phyloP scores from a whole-genome alignment of 2,888 invertebrate species.

The Ormyrus rosae region DNA sequence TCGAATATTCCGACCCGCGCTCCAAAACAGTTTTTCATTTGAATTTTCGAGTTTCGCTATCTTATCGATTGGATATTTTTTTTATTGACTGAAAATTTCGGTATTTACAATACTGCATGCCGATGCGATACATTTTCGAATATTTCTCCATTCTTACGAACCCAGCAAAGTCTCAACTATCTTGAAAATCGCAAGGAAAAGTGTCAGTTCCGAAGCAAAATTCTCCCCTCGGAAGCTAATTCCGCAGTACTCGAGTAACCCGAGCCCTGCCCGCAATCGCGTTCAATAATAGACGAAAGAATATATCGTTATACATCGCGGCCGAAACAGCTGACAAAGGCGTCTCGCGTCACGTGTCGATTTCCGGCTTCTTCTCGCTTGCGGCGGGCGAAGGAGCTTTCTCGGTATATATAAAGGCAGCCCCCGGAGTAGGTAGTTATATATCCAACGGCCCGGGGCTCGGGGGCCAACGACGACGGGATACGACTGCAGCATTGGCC shows the following conservation, averaged over 20 bases:
- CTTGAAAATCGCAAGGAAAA: neutral
- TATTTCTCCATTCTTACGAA: neutral
- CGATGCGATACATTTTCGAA: neutral
- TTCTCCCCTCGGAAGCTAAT: neutral
- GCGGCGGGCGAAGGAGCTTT: constrained; percentile 11
- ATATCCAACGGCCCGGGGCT: too few relatives aligned
- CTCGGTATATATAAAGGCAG: neutral
- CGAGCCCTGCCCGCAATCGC: neutral
- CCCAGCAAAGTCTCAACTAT: neutral
- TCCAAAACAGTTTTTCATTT: neutral
- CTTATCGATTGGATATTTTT: too few relatives aligned
- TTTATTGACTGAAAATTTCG: too few relatives aligned
- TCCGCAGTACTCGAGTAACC: too few relatives aligned
- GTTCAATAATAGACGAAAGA: constrained; percentile 20
- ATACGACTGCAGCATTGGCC: constrained; percentile 68
- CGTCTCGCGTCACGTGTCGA: neutral
- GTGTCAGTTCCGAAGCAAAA: neutral
- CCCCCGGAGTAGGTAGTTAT: neutral
- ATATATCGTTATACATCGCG: constrained; percentile 17
- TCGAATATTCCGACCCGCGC: neutral
- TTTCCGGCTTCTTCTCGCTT: neutral
- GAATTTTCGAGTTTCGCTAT: too few relatives aligned
- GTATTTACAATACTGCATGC: too few relatives aligned
- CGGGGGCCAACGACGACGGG: constrained; percentile 42
- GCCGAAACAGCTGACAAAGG: constrained; percentile 33